Base-by-base conservation (phyloP, 2,113 vertebrate species). In the Cephalopterus ornatus region DNA sequence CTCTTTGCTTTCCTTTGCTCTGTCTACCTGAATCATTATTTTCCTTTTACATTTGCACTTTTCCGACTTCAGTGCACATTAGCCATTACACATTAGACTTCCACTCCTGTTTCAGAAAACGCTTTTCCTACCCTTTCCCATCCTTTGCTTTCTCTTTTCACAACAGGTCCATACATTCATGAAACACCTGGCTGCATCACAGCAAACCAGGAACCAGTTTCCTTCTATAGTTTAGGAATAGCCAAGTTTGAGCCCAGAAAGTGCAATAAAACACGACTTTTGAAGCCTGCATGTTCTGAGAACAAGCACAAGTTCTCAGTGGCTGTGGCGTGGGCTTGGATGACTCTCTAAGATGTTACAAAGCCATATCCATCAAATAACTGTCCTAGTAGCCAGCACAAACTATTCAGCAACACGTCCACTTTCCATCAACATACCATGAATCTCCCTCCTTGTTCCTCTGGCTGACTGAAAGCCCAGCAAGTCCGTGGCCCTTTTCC, bases 401-500 rank as follows among this genome's bases (percentile, higher is more conserved):
- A 56, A 3, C 85, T 42, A 28, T 80, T 93, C 84, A 95, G 86
- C 87, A 62, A 14, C 61, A 17, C 27, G 37, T 61, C 80, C 42
- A 4, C 83, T 62, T 82, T 10, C 92, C 52, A 61, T 61, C 80
- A 79, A 5, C 50, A 28, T 12, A 1, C 72, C n/a, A 56, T 68
- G 92, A 84, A 90, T 95, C 83, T 95, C 79, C 37, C 52, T 92
- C 59, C 68, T 65, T 37, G 82, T 52, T 95, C 80, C 85, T 78
- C 2, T 30, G 65, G 63, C 83, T 87, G 88, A 86, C 79, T 6
- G 6, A 86, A 84, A 74, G 79, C 85, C 90, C 28, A 9, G 41
- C 16, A 14, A 56, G 39, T 14, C 88, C 58, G 37, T 13, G 63
- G 70, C 84, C 80, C 66, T 81, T 89, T 85, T 85, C 94, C 90